Evolutionary conservation across 1,140 invertebrate species (phyloP), one percentile per base, ranked within the genome.

Genomic region (Bombyx mori): DNA sequence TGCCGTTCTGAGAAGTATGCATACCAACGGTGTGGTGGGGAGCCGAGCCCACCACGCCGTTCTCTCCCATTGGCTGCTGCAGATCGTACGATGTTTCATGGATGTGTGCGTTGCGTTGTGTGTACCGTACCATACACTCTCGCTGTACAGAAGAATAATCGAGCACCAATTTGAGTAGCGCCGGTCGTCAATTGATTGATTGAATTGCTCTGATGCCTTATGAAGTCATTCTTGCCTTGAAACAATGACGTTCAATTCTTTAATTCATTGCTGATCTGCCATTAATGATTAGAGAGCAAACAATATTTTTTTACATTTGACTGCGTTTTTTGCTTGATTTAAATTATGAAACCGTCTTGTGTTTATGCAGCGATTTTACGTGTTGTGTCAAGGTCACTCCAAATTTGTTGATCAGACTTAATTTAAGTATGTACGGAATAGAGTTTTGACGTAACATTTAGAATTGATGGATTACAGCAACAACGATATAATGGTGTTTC

Each of bases 21-120:
- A 86, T 86, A 80, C 83, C 80, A 57, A 70, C 61, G 67, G 50
- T 66, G 58, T 78, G 67, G 80, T 79, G 80, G 83, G 80, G 80
- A 70, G 80, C 63, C 83, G 75, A 84, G 83, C 83, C 83, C 83
- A 85, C 83, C 66, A 73, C 70, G 71, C 66, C 62, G 62, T 61
- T 35, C 42, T 12, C 26, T 75, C 51, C 56, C 63, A 87, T 87
- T 87, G 82, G 83, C 60, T 66, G 56, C 52, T 58, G 46, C 35
- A 64, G 57, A 87, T 87, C 83, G 75, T 87, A 87, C 71, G 83
- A 87, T 84, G 57, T 75, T 68, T 74, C 69, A 42, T 67, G 55
- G 7, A 67, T 73, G 77, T 82, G 76, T 83, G 81, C 53, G 75
- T 70, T 52, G 8, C 42, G 7, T 6, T 44, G 57, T 70, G 61